Percentiles rank a stretch among this genome's conserved stretches.
Evolutionary conservation across 2,888 invertebrate genomes (phyloP).

Genomic region (Agapetus fuscipes): DNA sequence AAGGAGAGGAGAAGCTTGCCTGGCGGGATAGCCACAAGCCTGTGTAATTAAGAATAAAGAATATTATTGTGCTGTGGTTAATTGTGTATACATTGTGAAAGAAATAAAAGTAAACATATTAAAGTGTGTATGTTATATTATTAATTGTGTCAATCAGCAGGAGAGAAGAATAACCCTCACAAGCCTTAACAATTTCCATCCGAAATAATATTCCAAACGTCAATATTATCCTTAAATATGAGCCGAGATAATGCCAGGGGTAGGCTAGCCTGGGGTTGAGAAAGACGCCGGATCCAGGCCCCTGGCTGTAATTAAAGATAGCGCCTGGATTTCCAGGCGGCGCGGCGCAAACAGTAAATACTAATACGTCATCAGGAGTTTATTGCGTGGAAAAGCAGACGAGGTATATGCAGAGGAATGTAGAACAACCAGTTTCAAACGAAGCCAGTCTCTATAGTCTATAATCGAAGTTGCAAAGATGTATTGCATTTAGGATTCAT

Average conservation of each 20-base stretch:
- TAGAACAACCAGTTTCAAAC: not conserved
- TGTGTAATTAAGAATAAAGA: too few species aligned
- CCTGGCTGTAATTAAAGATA: slow-evolving; percentile 11
- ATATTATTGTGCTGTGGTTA: too few species aligned
- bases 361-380: slow-evolving; percentile 14
- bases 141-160: too few species aligned
- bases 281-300: not conserved
- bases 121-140: too few species aligned
- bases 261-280: not conserved
- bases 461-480: too few species aligned
- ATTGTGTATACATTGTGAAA: too few species aligned
- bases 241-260: slow-evolving; percentile 3
- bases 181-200: slow-evolving; percentile 1
- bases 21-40: too few species aligned
- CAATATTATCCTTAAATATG: slow-evolving; percentile 4
- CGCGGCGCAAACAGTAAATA: slow-evolving; percentile 9
- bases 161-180: too few species aligned
- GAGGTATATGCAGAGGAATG: not conserved
- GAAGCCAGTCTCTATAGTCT: too few species aligned
- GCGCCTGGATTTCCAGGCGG: slow-evolving; percentile 4
- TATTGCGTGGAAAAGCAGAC: slow-evolving; percentile 6
- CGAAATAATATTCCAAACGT: slow-evolving; percentile 1
- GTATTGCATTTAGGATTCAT: too few species aligned
- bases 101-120: too few species aligned
- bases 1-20: too few species aligned